These are phyloP conservation scores for Baryphthengus martii DNA, from an alignment of 2,113 vertebrate genomes.

Conservation along the genomic window DNA sequence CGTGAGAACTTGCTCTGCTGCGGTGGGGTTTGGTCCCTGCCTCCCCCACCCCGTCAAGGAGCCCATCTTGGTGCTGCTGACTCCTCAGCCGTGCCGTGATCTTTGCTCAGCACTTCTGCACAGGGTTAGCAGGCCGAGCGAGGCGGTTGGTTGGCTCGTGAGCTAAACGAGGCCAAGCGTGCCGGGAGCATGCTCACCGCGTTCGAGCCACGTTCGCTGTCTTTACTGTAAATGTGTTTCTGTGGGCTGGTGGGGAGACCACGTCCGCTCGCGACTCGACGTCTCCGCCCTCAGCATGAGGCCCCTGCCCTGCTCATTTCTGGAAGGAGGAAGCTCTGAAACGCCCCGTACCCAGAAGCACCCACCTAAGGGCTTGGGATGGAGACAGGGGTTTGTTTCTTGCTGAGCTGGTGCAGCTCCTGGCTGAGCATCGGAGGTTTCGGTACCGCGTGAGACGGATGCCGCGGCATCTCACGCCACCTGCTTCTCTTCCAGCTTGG, in stretches of 20 bases:
- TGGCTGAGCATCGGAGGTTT: not conserved
- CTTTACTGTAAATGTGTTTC: slow-evolving; percentile 5
- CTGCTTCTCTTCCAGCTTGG: slow-evolving; percentile 81
- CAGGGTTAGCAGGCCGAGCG: accelerated
- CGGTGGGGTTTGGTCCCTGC: not conserved
- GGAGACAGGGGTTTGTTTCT: not conserved
- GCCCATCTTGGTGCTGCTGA: accelerated
- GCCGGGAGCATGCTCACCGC: not conserved
- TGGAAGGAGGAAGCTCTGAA: not conserved
- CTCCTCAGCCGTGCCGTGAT: accelerated
- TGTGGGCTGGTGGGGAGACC: slow-evolving; percentile 1
- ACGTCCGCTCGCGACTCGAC: not conserved
- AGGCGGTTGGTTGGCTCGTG: not conserved
- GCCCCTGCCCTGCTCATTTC: not conserved
- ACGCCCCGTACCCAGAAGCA: not conserved
- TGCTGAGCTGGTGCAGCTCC: not conserved
- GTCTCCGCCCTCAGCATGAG: accelerated
- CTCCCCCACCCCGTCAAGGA: not conserved
- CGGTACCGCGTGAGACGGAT: accelerated
- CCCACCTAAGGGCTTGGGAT: not conserved
- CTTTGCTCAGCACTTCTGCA: slow-evolving; percentile 6
- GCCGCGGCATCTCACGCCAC: accelerated
- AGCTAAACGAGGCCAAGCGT: not conserved
- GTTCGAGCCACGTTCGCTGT: not conserved
- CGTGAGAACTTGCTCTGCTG: not conserved